Evolutionary conservation across 2,888 invertebrate species (phyloP).

Genomic region (Heliconius sara): DNA sequence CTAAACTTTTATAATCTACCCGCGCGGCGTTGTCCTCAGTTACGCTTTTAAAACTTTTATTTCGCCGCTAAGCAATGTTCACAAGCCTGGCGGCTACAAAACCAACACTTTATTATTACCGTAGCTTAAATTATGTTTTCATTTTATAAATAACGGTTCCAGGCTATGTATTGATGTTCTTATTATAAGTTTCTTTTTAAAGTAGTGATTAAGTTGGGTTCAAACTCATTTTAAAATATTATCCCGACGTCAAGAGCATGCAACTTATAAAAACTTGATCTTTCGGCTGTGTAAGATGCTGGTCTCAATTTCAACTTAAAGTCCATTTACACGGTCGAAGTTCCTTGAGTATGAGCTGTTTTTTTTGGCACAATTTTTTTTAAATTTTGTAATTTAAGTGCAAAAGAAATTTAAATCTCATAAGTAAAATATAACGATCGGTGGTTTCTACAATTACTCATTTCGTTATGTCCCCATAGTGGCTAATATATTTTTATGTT

Average conservation of each 20-base stretch:
- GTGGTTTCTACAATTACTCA: too few relatives aligned
- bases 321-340: not conserved
- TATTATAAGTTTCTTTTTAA: not conserved
- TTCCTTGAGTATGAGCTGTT: not conserved
- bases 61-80: conserved; percentile 57
- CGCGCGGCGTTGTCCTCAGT: conserved; percentile 52
- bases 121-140: conserved; percentile 33
- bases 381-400: not conserved
- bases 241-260: not conserved
- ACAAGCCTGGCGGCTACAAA: conserved; percentile 42
- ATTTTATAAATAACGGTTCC: not conserved
- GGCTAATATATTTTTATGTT: too few relatives aligned
- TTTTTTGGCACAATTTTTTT: not conserved
- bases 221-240: not conserved
- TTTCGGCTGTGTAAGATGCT: not conserved
- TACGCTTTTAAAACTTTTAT: conserved; percentile 63
- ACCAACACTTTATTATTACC: conserved; percentile 37
- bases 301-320: not conserved
- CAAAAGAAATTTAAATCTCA: not conserved
- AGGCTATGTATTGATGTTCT: not conserved
- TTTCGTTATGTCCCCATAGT: too few relatives aligned
- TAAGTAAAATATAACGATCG: too few relatives aligned
- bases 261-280: conserved; percentile 1
- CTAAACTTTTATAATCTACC: conserved; percentile 67
- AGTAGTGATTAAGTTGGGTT: not conserved